Conservation (phyloP, 1,140 invertebrate species). For the Lordiphosa mommai region DNA sequence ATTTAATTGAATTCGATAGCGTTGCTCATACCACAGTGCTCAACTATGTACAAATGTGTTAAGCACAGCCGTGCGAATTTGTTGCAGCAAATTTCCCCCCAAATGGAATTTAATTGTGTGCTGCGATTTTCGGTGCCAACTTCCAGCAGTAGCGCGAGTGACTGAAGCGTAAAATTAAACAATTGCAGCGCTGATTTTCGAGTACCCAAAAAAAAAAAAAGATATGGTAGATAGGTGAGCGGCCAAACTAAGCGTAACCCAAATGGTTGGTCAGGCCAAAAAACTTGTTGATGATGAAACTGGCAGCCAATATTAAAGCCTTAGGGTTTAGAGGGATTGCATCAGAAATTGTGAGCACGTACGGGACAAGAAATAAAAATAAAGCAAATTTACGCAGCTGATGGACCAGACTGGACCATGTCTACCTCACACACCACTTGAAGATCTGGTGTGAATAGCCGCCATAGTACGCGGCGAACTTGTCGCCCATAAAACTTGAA, state of each 20-base stretch:
- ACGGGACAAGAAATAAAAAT: slow-evolving; percentile 55
- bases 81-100: slow-evolving; percentile 23
- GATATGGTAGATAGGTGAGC: background rate
- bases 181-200: slow-evolving; percentile 52
- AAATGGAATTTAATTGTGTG: slow-evolving; percentile 69
- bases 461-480: slow-evolving; percentile 35
- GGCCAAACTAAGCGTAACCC: slow-evolving; percentile 31
- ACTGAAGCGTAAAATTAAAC: slow-evolving; percentile 64
- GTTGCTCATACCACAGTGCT: background rate
- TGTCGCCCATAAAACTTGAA: slow-evolving; percentile 74
- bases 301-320: slow-evolving; percentile 28
- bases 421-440: background rate
- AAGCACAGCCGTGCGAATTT: slow-evolving; percentile 23
- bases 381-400: slow-evolving; percentile 48
- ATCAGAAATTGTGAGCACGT: slow-evolving; percentile 62
- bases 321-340: slow-evolving; percentile 13
- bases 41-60: background rate
- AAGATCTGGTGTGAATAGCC: slow-evolving; percentile 22
- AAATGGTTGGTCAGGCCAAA: slow-evolving; percentile 20
- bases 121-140: slow-evolving; percentile 35
- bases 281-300: slow-evolving; percentile 26
- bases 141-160: background rate
- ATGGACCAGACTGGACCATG: slow-evolving; percentile 10
- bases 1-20: background rate
- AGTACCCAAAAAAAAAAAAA: slow-evolving; percentile 5